phyloP scores from a whole-genome alignment of 2,888 invertebrate species.

The Drosophila diplacantha region DNA sequence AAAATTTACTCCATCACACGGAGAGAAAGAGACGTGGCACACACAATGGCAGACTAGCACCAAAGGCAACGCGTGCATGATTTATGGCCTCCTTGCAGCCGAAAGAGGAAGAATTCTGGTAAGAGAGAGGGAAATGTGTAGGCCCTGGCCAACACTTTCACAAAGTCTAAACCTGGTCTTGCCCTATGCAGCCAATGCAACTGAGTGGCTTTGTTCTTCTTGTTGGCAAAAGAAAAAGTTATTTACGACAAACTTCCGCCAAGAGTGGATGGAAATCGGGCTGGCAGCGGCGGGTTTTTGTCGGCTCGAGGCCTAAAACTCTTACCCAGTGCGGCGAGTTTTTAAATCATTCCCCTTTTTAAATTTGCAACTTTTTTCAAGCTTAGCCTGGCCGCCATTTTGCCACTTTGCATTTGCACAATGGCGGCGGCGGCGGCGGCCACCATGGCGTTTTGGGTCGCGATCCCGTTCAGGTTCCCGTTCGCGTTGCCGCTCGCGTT shows the following conservation, averaged over 20 bases:
- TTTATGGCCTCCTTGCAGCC: slow-evolving; percentile 49
- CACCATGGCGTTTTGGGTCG: slow-evolving; percentile 17
- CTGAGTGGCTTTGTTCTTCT: slow-evolving; percentile 31
- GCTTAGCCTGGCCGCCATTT: slow-evolving; percentile 43
- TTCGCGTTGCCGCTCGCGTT: slow-evolving; percentile 32
- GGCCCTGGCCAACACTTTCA: slow-evolving; percentile 39
- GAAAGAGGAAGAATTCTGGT: slow-evolving; percentile 3
- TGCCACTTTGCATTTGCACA: slow-evolving; percentile 42
- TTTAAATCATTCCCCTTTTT: slow-evolving; percentile 54
- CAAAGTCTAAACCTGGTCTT: slow-evolving; percentile 42
- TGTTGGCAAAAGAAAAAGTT: slow-evolving; percentile 46
- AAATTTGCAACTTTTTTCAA: slow-evolving; percentile 22
- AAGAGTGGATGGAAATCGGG: not conserved
- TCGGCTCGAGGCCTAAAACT: slow-evolving; percentile 37
- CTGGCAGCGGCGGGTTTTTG: not conserved
- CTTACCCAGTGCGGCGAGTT: slow-evolving; percentile 46
- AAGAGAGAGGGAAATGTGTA: not conserved
- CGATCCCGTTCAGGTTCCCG: slow-evolving; percentile 17
- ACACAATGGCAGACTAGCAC: slow-evolving; percentile 19
- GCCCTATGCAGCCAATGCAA: slow-evolving; percentile 64
- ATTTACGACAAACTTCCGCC: slow-evolving; percentile 56
- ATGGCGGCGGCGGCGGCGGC: slow-evolving; percentile 15
- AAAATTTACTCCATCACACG: slow-evolving; percentile 46
- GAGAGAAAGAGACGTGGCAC: not conserved
- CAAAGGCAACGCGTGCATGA: slow-evolving; percentile 48